Conservation (phyloP, 1,140 invertebrate species). For the Micrasema longulum region DNA sequence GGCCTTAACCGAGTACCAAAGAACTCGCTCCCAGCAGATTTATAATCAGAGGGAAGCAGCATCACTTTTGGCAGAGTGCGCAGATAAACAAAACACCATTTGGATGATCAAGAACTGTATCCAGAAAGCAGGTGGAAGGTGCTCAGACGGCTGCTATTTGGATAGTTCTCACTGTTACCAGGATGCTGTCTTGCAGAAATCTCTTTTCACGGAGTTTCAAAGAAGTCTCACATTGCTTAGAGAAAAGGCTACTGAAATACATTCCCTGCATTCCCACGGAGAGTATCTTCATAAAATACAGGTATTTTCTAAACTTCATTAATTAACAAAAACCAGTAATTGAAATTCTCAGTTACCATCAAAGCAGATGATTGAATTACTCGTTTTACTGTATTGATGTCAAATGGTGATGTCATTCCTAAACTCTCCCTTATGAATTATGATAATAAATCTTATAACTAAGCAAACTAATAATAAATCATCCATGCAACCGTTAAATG, state of each 20-base stretch:
- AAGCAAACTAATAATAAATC: too few relatives aligned
- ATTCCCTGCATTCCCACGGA: constrained; percentile 48
- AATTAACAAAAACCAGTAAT: too few relatives aligned
- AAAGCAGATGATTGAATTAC: too few relatives aligned
- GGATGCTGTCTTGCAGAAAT: constrained; percentile 40
- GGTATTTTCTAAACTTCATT: constrained; percentile 38
- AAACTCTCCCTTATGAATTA: too few relatives aligned
- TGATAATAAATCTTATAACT: too few relatives aligned
- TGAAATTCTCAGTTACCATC: too few relatives aligned
- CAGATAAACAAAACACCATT: constrained; percentile 32
- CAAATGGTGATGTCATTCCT: too few relatives aligned
- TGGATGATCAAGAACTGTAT: constrained; percentile 42
- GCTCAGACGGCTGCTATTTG: constrained; percentile 38
- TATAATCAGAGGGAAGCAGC: constrained; percentile 42
- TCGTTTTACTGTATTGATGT: too few relatives aligned
- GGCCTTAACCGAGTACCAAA: constrained; percentile 47
- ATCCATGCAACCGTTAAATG: too few relatives aligned
- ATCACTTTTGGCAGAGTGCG: constrained; percentile 15
- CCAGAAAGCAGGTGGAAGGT: constrained; percentile 27
- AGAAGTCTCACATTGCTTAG: constrained; percentile 41
- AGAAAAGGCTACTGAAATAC: constrained; percentile 47
- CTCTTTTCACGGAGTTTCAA: constrained; percentile 38
- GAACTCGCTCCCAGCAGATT: constrained; percentile 42
- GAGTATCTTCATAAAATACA: constrained; percentile 49
- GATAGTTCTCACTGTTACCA: constrained; percentile 32